Evolutionary conservation across 1,140 invertebrate species (phyloP).

Genomic region (Penaeus vannamei): DNA sequence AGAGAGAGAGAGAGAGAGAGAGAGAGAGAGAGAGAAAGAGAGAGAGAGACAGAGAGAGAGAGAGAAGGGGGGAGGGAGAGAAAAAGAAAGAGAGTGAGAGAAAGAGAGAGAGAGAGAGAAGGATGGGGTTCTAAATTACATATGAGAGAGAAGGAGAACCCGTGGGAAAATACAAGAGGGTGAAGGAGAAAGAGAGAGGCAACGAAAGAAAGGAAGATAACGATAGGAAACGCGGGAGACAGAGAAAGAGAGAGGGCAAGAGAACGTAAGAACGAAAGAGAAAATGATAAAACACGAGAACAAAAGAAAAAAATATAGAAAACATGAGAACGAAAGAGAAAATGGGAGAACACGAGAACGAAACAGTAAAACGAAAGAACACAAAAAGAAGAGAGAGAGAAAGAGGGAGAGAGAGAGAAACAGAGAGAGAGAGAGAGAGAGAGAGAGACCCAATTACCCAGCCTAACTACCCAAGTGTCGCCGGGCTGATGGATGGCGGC

Average conservation of each 20-base stretch:
- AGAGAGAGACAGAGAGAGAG: background rate
- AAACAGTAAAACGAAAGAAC: background rate
- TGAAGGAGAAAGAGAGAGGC: background rate
- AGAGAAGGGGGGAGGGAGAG: background rate
- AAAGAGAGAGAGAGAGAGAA: background rate
- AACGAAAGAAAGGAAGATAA: background rate
- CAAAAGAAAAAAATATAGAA: background rate
- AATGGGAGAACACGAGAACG: background rate
- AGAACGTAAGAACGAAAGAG: background rate
- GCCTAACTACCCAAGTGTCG: too few relatives aligned
- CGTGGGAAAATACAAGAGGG: background rate
- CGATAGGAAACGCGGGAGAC: background rate
- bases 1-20: background rate
- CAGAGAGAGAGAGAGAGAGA: background rate
- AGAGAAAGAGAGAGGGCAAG: background rate
- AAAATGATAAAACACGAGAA: background rate
- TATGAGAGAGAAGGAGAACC: background rate
- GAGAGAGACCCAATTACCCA: slow-evolving; percentile 5
- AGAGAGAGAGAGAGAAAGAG: background rate
- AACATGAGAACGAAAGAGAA: background rate
- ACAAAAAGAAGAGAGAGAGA: background rate
- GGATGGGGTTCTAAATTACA: background rate
- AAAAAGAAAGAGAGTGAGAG: background rate
- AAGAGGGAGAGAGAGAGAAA: background rate
- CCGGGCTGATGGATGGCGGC: background rate